Evolutionary conservation across 2,888 invertebrate species (phyloP), one percentile per base, ranked within the genome.

Genomic region (Oligia fasciuncula): DNA sequence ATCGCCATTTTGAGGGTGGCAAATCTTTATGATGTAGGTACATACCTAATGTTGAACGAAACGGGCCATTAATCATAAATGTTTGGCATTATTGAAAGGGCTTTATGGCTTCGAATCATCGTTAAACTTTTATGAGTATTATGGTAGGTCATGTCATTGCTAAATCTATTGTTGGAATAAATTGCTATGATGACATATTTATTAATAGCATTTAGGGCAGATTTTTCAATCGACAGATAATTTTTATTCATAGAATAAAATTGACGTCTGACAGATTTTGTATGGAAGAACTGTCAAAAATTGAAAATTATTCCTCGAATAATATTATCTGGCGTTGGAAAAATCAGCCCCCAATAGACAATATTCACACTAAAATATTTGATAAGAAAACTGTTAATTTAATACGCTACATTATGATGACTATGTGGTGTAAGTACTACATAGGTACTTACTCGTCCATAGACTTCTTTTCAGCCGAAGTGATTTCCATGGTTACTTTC

Each of bases 21-120:
- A 65, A 82, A 82, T 82, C 67, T 85, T 70, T 73, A 68, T 51
- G 51, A 82, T 43, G 77, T n/a, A n/a, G n/a, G n/a, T 77, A 65
- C 35, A 29, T 29, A 35, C 19, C 67, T 77, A 85, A 76, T 63
- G 19, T 57, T 67, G 51, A 66, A 80, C 71, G 43, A 62, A 68
- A 60, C 71, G 14, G 46, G 46, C 2, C 29, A 74, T 82, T 71
- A 68, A 72, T 82, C 35, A 86, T 62, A n/a, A 82, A 74, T 73
- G 60, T 35, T 71, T 60, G 73, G 62, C 70, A 40, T 74, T 72
- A 80, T 81, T 76, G 43, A 51, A 75, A 62, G 13, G 46, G 40
- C 40, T 75, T 60, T 63, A 65, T 40, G 40, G 68, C 6, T 63
- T 43, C 19, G 23, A 57, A 51, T 43, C 2, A 40, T 63, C 71